Evolutionary conservation across 1,140 invertebrate genomes (phyloP), one percentile per base, ranked within the genome.

Genomic region (Sycophaga agraensis): DNA sequence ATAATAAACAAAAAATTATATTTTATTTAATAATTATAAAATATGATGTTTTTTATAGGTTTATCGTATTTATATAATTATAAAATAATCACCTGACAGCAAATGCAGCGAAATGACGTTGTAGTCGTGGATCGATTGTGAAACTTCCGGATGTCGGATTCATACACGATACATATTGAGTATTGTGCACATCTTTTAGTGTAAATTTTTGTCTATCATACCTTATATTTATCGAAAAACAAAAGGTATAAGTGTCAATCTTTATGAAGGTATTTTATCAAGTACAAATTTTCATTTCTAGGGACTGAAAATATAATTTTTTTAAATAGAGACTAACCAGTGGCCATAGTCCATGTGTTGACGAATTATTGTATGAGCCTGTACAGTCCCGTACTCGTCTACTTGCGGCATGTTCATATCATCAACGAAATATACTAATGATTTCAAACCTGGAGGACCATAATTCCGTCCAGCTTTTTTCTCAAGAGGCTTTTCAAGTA

Each of bases 391-490:
- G 72, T 97, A 98, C 55, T 86, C 86, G 81, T 98, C 96, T 2
- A 97, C 93, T 84, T 96, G 93, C 7, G 95, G 95, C 94, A 97
- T 97, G 79, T 98, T 98, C 84, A 98, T 87, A 73, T 98, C 96
- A 75, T 98, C 96, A 54, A 98, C 88, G 73, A 97, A 98, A 77
- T 97, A 98, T 59, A 98, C 88, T 72, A 98, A 87, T 14, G 86
- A 88, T 69, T 96, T 94, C 66, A 87, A 93, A 8, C 94, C 95
- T 1, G 93, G 92, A 35, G 96, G 96, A 0, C 92, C 95, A 76
- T 89, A 98, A 78, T 93, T 96, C 43, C 91, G 86, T 0, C 95
- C 95, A 1, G 94, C 93, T 79, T 98, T 98, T 80, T 97, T 97
- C 73, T 97, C 96, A 54, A 98, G 78, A 19, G 94, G 92, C 65